Evolutionary conservation across 1,140 invertebrate genomes (phyloP), one percentile per base, ranked within the genome.

Genomic region (Drosophila varians): DNA sequence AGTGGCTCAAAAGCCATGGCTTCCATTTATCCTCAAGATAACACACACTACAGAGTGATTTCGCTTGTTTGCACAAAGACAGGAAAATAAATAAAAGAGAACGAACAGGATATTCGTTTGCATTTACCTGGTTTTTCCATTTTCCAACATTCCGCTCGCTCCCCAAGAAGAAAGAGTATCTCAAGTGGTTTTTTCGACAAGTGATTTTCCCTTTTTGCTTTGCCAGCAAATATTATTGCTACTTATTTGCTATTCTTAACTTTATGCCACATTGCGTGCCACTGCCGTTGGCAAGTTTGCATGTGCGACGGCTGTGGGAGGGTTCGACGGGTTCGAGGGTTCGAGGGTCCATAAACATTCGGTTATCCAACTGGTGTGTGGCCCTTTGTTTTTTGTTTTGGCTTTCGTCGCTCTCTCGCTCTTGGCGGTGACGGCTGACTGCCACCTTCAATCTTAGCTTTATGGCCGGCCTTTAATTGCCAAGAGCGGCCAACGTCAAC

Each of bases 201-300:
- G 21, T 53, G 42, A 4, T 36, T 70, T 46, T 46, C 26, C 45
- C 46, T 58, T 47, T 68, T 34, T 25, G 60, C 42, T 55, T 42
- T 60, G 7, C 48, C 25, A 19, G 25, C 54, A 66, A 66, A 66
- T 65, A 65, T 19, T 48, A 16, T 52, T 51, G 34, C 45, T 58
- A 46, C 51, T 47, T 83, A 73, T 83, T 83, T 83, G 74, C 71
- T 83, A 77, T 77, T 77, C 78, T 53, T 69, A 46, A 55, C 53
- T 74, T 73, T 56, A 58, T 60, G 74, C 40, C 53, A 65, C 75
- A 84, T 83, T 77, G 78, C 78, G 78, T 82, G 78, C 55, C 26
- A 53, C 11, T 23, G 26, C n/a, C 23, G 36, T 36, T 25, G n/a
- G 34, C 45, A 47, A 12, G 55, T 40, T 46, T 53, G 18, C 71